A percentile compares a stretch with the other conserved stretches of the same genome.
Evolutionary conservation across 2,888 invertebrate species (phyloP).

Genomic region (Drosophila mimica): DNA sequence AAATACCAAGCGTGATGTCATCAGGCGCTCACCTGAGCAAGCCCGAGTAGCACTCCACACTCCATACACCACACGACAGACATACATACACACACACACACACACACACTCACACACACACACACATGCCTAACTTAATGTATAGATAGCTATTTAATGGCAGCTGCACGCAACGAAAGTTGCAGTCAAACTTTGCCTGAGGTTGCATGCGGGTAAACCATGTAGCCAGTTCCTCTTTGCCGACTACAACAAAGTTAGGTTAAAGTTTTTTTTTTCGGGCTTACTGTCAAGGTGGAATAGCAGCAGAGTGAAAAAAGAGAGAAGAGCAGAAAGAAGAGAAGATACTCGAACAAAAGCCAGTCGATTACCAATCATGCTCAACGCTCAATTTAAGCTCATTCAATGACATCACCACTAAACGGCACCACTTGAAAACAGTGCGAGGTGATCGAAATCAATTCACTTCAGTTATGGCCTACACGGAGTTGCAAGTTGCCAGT

Average conservation of each 20-base stretch:
- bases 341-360: conserved; percentile 15
- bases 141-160: conserved; percentile 63
- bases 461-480: conserved; percentile 24
- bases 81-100: not conserved
- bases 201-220: conserved; percentile 25
- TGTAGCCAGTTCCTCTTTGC: conserved; percentile 20
- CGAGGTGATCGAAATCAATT: conserved; percentile 27
- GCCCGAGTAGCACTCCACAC: conserved; percentile 1
- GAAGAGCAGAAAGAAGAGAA: not conserved
- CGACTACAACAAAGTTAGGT: conserved; percentile 51
- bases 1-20: conserved; percentile 45
- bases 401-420: conserved; percentile 51
- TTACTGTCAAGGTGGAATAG: conserved; percentile 3
- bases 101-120: conserved; percentile 10
- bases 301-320: not conserved
- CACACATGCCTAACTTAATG: conserved; percentile 52
- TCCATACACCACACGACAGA: not conserved
- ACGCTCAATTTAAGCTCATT: conserved; percentile 53
- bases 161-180: conserved; percentile 62
- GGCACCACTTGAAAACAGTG: conserved; percentile 23
- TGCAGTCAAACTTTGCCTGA: conserved; percentile 54
- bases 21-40: conserved; percentile 31
- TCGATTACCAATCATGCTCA: conserved; percentile 41
- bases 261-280: conserved; percentile 40
- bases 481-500: not conserved